Percentiles rank a stretch among this genome's conserved stretches.
Conservation (phyloP, 2,113 vertebrate species). For the Tilapia sparmanii region DNA sequence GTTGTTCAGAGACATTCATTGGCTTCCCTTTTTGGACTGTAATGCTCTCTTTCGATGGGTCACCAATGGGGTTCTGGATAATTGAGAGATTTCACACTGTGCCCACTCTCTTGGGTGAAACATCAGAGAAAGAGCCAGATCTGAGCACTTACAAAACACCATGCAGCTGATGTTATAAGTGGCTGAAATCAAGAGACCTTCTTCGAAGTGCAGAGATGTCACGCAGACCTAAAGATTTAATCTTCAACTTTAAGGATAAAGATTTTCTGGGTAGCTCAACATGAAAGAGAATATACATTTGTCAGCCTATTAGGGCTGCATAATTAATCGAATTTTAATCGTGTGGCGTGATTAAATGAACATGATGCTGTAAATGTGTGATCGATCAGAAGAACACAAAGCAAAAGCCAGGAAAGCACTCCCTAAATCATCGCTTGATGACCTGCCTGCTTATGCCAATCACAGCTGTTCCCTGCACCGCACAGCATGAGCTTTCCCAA, state of each 20-base stretch:
- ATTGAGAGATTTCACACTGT: constrained; percentile 44
- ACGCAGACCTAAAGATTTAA: neutral
- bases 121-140: constrained; percentile 26
- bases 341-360: neutral
- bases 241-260: neutral
- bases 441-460: neutral
- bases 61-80: constrained; percentile 32
- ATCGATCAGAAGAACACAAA: neutral
- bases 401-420: neutral
- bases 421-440: neutral
- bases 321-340: neutral
- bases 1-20: constrained; percentile 5
- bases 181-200: constrained; percentile 24
- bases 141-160: constrained; percentile 18
- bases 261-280: neutral
- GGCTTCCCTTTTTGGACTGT: neutral
- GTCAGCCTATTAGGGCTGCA: neutral
- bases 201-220: neutral
- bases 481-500: neutral
- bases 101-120: constrained; percentile 36
- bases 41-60: neutral
- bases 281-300: neutral
- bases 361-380: neutral
- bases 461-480: neutral
- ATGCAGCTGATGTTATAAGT: constrained; percentile 7